Percentiles rank a stretch among this genome's conserved stretches.
Evolutionary conservation across 2,113 vertebrate genomes (phyloP).

Genomic region (Geococcyx californianus): DNA sequence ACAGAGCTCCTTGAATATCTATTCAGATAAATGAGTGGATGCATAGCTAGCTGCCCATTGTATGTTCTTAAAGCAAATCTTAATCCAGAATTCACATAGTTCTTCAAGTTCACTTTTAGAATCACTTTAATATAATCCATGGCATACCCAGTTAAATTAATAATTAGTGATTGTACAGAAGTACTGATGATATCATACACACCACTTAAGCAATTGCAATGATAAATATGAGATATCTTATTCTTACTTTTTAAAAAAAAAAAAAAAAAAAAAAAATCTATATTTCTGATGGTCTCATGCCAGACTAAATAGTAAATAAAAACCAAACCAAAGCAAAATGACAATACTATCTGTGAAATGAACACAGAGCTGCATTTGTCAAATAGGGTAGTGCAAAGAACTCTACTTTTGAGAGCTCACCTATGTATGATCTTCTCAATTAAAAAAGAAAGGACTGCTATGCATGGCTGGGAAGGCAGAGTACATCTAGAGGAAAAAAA

Average conservation of each 20-base stretch:
- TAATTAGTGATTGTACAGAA: not conserved
- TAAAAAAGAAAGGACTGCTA: not conserved
- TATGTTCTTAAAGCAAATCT: not conserved
- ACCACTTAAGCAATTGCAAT: not conserved
- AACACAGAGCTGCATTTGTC: not conserved
- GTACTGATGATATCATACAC: not conserved
- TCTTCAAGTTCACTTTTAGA: not conserved
- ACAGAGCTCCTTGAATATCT: not conserved
- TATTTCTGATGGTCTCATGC: not conserved
- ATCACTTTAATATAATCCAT: not conserved
- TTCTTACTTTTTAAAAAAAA: not conserved
- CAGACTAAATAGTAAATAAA: not conserved
- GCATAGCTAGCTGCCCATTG: not conserved
- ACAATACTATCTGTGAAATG: not conserved
- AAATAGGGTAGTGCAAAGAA: not conserved
- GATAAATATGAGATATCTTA: not conserved
- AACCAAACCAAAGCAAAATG: no score
- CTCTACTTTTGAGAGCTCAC: not conserved
- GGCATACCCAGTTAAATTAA: not conserved
- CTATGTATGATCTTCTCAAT: not conserved
- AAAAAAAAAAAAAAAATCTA: not conserved
- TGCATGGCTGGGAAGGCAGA: not conserved
- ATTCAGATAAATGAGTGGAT: not conserved
- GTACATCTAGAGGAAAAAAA: not conserved
- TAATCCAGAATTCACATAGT: not conserved